Evolutionary conservation across 2,113 vertebrate species (phyloP).

Genomic region (Misgurnus anguillicaudatus): DNA sequence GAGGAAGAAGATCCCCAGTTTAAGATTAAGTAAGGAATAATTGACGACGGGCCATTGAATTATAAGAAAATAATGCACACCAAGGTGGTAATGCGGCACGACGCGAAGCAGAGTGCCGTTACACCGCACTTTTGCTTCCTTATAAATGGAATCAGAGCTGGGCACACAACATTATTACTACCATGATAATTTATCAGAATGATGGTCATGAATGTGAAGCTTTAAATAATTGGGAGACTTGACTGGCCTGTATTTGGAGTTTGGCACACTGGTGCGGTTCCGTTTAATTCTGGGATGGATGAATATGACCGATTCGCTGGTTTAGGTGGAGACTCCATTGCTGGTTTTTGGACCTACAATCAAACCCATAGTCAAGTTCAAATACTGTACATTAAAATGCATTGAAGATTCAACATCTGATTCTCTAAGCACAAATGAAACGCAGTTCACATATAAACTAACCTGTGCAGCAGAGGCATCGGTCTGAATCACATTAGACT

Average conservation of each 20-base stretch:
- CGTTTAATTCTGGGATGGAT: not conserved
- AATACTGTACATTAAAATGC: not conserved
- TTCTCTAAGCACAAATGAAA: not conserved
- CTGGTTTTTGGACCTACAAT: conserved; percentile 28
- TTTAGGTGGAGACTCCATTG: conserved; percentile 20
- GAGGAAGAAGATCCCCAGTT: no score
- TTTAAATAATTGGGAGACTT: no score
- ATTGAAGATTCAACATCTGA: not conserved
- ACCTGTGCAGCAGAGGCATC: not conserved
- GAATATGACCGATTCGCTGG: not conserved
- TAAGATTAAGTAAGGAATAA: no score
- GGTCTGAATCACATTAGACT: not conserved
- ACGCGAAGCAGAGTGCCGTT: no score
- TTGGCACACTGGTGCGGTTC: not conserved
- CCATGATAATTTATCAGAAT: no score
- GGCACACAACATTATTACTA: no score
- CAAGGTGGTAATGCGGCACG: no score
- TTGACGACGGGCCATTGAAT: no score
- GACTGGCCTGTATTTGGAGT: conserved; percentile 20
- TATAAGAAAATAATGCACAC: no score
- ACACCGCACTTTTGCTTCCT: no score
- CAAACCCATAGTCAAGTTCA: not conserved
- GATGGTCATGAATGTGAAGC: no score
- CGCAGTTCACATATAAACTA: not conserved
- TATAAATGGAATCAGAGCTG: no score